phyloP scores from a whole-genome alignment of 2,888 invertebrate species.

The Conistra vaccinii region DNA sequence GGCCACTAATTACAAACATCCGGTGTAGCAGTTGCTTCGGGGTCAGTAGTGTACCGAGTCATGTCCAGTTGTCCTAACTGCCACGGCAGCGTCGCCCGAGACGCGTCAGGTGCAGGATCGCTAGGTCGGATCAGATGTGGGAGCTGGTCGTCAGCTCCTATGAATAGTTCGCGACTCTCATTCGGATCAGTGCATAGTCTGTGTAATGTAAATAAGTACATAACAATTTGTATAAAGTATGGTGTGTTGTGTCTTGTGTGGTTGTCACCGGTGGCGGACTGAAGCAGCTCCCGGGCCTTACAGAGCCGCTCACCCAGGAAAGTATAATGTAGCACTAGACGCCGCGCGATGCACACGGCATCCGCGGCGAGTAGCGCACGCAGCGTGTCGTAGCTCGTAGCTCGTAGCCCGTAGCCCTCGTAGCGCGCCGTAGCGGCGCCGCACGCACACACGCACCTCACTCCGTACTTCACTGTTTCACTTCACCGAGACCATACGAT shows the following conservation, averaged over 20 bases:
- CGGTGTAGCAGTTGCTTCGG: neutral
- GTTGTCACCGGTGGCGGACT: slow-evolving; percentile 31
- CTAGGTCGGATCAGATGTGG: too few species aligned
- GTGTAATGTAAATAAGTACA: slow-evolving; percentile 28
- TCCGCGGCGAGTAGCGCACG: slow-evolving; percentile 26
- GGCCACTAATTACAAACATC: slow-evolving; percentile 13
- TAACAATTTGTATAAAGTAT: slow-evolving; percentile 13
- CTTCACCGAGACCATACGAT: neutral
- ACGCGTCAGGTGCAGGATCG: neutral
- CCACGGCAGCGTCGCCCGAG: neutral
- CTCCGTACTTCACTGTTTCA: slow-evolving; percentile 1
- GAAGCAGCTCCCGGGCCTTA: slow-evolving; percentile 6
- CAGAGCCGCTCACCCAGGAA: slow-evolving; percentile 6
- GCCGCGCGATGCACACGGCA: slow-evolving; percentile 20
- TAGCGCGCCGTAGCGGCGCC: slow-evolving; percentile 46
- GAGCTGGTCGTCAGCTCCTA: neutral
- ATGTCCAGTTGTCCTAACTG: neutral
- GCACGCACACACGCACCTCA: slow-evolving; percentile 46
- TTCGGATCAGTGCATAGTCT: too few species aligned
- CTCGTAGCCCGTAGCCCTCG: slow-evolving; percentile 48
- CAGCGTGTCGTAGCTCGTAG: slow-evolving; percentile 29
- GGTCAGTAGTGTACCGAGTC: neutral
- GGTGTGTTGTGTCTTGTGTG: slow-evolving; percentile 25
- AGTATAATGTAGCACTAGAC: slow-evolving; percentile 18
- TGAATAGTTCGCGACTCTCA: neutral